Evolutionary conservation across 2,888 invertebrate species (phyloP), one percentile per base, ranked within the genome.

Genomic region (Parasteatoda lunata): DNA sequence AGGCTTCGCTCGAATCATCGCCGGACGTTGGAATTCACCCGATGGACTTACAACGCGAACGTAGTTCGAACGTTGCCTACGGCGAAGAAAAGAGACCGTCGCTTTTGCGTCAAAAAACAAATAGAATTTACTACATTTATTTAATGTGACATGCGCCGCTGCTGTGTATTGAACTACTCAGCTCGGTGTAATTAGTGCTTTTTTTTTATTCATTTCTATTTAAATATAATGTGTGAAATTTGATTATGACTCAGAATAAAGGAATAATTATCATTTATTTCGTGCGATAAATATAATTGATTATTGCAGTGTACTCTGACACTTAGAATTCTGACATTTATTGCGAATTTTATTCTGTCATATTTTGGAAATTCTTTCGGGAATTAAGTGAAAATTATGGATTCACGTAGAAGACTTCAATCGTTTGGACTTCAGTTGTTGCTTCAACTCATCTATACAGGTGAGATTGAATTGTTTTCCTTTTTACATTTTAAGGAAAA

Each of bases 371-470:
- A 30, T 30, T 30, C 30, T 30, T 30, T 30, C 30, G 1, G 30
- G 30, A 30, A 30, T 30, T 30, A 30, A 30, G 30, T 30, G 30
- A 30, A 30, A 30, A 30, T 30, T 30, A 75, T 81, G 81, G 81
- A 75, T 81, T 75, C 73, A 81, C 73, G 51, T 15, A 64, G 80
- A 52, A 72, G 65, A 73, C 66, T 73, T n/a, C 75, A 64, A 13
- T 81, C 47, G 45, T 47, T 47, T 75, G 81, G 73, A 81, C 68
- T 81, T 54, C 73, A 68, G 15, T 45, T 72, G 15, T 51, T 51
- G 15, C 48, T 81, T 30, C 77, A 65, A 9, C 75, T 75, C 81
- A 64, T 79, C 70, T 79, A 72, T 79, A 49, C 79, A 79, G 79
- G 79, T 79, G 79, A 79, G 79, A 72, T 59, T 59, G 45, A 30